Evolutionary conservation across 2,888 invertebrate species (phyloP).

Genomic region (Drosophila meridionalis): DNA sequence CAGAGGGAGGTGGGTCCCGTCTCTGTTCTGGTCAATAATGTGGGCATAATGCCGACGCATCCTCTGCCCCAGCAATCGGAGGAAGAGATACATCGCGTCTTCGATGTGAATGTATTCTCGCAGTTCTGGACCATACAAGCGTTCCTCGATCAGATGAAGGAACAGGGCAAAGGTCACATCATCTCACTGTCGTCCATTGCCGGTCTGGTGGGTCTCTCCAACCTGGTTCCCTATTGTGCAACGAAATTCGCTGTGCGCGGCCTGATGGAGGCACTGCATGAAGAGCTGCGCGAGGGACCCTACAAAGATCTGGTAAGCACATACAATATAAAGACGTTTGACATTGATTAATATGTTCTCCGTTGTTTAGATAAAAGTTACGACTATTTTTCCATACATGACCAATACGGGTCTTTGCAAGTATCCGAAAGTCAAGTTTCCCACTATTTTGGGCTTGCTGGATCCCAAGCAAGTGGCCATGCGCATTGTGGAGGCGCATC

Average conservation of each 20-base stretch:
- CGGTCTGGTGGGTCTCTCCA: slow-evolving; percentile 89
- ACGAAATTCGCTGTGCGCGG: slow-evolving; percentile 94
- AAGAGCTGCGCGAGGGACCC: slow-evolving; percentile 89
- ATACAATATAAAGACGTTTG: not conserved
- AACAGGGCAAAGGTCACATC: slow-evolving; percentile 90
- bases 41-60: slow-evolving; percentile 94
- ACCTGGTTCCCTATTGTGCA: slow-evolving; percentile 92
- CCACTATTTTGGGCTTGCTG: slow-evolving; percentile 88
- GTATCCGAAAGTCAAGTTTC: slow-evolving; percentile 90
- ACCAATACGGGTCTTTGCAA: slow-evolving; percentile 94
- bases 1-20: slow-evolving; percentile 90
- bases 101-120: slow-evolving; percentile 91
- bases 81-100: slow-evolving; percentile 89
- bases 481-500: slow-evolving; percentile 89
- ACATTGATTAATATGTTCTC: not conserved
- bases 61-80: slow-evolving; percentile 88
- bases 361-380: slow-evolving; percentile 88
- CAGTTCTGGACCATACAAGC: slow-evolving; percentile 92
- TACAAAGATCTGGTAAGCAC: slow-evolving; percentile 76
- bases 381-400: slow-evolving; percentile 94
- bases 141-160: slow-evolving; percentile 91
- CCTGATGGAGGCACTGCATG: slow-evolving; percentile 92
- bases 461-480: slow-evolving; percentile 88
- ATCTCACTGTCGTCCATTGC: slow-evolving; percentile 92
- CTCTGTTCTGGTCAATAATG: slow-evolving; percentile 93